Evolutionary conservation across 2,797 vertebrate genomes (phyloP), one percentile per base, ranked within the genome.

Genomic region (Perodicticus potto): DNA sequence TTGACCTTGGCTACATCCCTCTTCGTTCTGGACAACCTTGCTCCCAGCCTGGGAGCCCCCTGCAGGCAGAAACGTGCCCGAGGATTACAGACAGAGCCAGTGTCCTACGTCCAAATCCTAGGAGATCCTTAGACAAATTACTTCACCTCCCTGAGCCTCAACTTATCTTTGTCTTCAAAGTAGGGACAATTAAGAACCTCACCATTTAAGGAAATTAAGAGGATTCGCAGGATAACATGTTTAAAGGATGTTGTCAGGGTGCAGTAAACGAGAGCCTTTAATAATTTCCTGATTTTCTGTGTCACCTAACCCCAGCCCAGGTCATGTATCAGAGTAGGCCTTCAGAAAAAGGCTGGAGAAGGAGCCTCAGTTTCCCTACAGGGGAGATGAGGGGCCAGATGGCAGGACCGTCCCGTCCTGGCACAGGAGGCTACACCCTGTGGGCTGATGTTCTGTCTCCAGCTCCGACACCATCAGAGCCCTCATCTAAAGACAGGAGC

Each of bases 181-280:
- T 0, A 12, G 13, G 32, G 12, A 27, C 23, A 37, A 25, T 5
- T 5, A 10, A 49, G 4, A 70, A 45, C 37, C 9, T 57, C 9
- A 7, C 22, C 16, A 2, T 20, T 22, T 0, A 12, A 2, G 25
- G 61, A 12, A 2, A 23, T 19, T 0, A 0, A 0, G 4, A 20
- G 37, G 27, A 9, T 7, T 59, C 32, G 6, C 40, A 73, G 67
- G 13, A 59, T 1, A 8, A 59, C 0, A 1, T 2, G 11, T n/a
- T 72, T 19, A 78, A 78, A 63, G 20, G 25, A 1, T 0, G 1
- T 2, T 3, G 16, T 23, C 81, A 17, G 32, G 57, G 32, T 53
- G 10, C 0, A 0, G 45, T 1, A 49, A 69, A 27, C 22, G 3
- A 4, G 11, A 45, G 49, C 34, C 29, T 40, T 27, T 16, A 57